phyloP scores from a whole-genome alignment of 2,797 vertebrate genomes.

The Enteromius mattozi region DNA sequence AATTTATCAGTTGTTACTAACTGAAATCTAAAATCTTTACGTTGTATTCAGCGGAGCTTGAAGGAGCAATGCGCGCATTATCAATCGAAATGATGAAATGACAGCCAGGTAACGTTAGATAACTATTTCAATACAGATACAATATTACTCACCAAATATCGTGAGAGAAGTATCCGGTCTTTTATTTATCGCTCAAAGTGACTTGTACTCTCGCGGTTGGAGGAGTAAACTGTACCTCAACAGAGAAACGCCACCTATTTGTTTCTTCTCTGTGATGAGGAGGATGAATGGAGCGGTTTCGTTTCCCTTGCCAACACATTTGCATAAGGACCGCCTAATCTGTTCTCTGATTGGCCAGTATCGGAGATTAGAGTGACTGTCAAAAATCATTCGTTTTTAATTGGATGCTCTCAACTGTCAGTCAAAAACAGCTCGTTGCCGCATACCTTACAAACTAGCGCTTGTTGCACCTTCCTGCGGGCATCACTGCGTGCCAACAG shows the following conservation, averaged over 20 bases:
- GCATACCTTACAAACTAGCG: conserved; percentile 14
- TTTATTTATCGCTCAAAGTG: conserved; percentile 41
- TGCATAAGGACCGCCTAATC: conserved; percentile 68
- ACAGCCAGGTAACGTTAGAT: not conserved
- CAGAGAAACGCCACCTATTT: conserved; percentile 48
- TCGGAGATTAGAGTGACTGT: not conserved
- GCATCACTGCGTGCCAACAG: conserved; percentile 31
- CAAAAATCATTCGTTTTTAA: conserved; percentile 37
- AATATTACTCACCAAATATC: conserved; percentile 58
- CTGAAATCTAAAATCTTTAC: not conserved
- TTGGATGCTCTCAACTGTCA: conserved; percentile 66
- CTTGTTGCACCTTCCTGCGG: conserved; percentile 34
- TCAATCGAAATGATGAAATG: not conserved
- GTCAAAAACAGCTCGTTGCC: conserved; percentile 53
- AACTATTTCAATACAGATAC: conserved; percentile 16
- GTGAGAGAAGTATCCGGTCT: conserved; percentile 43
- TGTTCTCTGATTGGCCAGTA: conserved; percentile 60
- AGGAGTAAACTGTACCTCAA: conserved; percentile 52
- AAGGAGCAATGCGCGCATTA: not conserved
- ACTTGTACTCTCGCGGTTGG: conserved; percentile 36
- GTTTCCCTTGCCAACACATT: conserved; percentile 79
- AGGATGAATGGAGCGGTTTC: conserved; percentile 80
- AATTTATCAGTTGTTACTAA: not conserved
- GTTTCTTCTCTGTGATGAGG: conserved; percentile 45
- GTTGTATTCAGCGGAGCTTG: conserved; percentile 5